Evolutionary conservation across 1,140 invertebrate genomes (phyloP), one percentile per base, ranked within the genome.

Genomic region (Zaprionus camerounensis): DNA sequence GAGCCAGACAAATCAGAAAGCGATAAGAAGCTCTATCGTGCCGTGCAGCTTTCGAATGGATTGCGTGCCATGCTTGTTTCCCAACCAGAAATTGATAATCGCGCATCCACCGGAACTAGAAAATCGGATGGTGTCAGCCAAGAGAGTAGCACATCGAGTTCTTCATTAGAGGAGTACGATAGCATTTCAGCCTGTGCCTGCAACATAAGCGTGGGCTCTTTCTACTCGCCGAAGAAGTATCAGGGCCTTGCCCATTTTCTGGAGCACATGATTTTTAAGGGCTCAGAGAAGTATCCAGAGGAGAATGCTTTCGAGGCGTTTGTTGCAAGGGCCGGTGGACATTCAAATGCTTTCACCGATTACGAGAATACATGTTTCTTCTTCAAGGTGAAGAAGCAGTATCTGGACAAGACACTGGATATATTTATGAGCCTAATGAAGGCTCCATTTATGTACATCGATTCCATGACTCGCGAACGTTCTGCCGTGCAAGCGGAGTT

Each of bases 201-300:
- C 5, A 94, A 94, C 44, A 94, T 97, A 5, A 94, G 94, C 34
- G 96, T 96, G 28, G 96, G 96, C 38, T 95, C 94, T 66, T 95
- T 95, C 63, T 94, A 94, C 62, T 94, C 95, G 78, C 97, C 97
- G 0, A 87, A 93, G 41, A 94, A 97, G 71, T 95, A 98, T 53
- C 97, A 96, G 77, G 98, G 98, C 1, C 90, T 99, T 76, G 97
- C 98, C 4, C 98, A 99, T 93, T 98, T 99, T 49, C 94, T 98
- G 62, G 98, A 99, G 92, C 98, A 99, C 91, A 98, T 99, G 97
- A 95, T 99, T 9, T 99, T 98, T 88, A 97, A 98, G 95, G 98
- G 98, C 22, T 98, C 96, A 61, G 93, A 96, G 90, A 97, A 97
- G 83, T 98, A 96, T 93, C 96, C 97, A 5, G 94, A 95, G 91